Conservation (phyloP, 2,797 vertebrate species). For the Crax fasciolata region DNA sequence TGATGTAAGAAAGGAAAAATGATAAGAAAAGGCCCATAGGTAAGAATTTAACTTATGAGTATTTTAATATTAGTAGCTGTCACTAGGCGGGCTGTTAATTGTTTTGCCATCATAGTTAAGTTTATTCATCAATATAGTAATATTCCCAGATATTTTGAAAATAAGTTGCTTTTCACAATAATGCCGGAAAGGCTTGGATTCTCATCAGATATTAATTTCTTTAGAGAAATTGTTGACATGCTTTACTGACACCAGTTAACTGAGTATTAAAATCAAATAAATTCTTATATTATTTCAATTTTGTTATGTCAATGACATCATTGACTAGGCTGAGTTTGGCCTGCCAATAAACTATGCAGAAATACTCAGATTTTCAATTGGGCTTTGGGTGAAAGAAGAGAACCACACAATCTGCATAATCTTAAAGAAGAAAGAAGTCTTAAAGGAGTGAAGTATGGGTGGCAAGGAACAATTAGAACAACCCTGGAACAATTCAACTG, state of each 20-base stretch:
- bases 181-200: background rate
- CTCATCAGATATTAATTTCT: background rate
- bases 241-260: too few relatives aligned
- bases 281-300: background rate
- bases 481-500: background rate
- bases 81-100: background rate
- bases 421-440: slow-evolving; percentile 1
- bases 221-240: background rate
- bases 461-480: background rate
- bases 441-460: background rate
- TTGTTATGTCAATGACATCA: background rate
- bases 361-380: background rate
- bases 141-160: slow-evolving; percentile 3
- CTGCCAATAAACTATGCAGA: background rate
- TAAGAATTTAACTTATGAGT: background rate
- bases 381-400: background rate
- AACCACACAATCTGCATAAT: background rate
- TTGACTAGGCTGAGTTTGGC: background rate
- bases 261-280: slow-evolving; percentile 6
- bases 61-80: background rate
- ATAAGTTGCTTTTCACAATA: background rate
- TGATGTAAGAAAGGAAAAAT: background rate
- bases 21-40: background rate
- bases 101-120: background rate
- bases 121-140: background rate